Percentiles rank a stretch among this genome's conserved stretches.
phyloP scores from a whole-genome alignment of 2,797 vertebrate genomes.

The Erithacus rubecula region DNA sequence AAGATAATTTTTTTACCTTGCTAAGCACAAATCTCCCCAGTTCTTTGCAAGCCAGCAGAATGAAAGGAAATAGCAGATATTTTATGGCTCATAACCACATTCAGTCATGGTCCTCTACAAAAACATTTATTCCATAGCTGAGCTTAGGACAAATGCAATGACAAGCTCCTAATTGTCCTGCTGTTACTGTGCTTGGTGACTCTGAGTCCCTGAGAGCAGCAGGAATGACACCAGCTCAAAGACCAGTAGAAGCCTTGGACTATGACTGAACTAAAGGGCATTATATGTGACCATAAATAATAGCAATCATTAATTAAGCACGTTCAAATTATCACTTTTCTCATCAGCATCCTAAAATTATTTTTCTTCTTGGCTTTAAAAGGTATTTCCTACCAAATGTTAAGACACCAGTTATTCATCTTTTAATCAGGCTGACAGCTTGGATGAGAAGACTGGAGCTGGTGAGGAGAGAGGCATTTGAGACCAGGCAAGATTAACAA shows the following conservation, averaged over 20 bases:
- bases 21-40: conserved; percentile 15
- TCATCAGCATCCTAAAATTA: not conserved
- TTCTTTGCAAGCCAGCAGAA: not conserved
- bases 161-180: not conserved
- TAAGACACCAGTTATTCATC: not conserved
- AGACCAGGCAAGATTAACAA: not conserved
- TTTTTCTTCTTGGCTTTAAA: not conserved
- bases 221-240: not conserved
- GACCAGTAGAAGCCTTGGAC: not conserved
- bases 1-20: not conserved
- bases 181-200: not conserved
- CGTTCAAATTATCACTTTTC: not conserved
- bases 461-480: not conserved
- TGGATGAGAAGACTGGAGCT: not conserved
- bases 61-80: conserved; percentile 15
- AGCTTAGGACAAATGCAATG: not conserved
- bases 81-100: conserved; percentile 32
- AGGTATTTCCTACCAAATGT: not conserved
- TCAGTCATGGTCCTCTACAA: not conserved
- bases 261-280: not conserved
- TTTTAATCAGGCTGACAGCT: not conserved
- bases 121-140: not conserved
- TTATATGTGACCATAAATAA: not conserved
- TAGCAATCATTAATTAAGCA: not conserved
- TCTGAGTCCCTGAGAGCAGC: not conserved